Base-by-base conservation (phyloP, 2,888 invertebrate genomes). In the Heliconius charithonia region DNA sequence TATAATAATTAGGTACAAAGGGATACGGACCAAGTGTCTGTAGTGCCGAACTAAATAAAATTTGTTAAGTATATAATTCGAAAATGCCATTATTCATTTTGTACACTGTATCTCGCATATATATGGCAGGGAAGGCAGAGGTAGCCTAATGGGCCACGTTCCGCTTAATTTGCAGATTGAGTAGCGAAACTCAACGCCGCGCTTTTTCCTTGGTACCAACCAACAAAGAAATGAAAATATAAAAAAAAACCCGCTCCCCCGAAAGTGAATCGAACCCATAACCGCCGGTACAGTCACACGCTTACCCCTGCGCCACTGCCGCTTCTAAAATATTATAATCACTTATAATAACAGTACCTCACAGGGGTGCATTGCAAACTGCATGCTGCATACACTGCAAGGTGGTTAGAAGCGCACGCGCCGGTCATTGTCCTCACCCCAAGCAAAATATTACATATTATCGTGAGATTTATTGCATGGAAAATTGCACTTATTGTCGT, bases 401-500 rank as follows among this genome's bases (percentile, higher is more conserved):
- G 93, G 92, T 92, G 91, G 59, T 27, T 89, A 67, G 76, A 77
- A 83, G 79, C 83, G 82, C 82, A 84, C 85, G 85, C 85, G 85
- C 89, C 88, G 82, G 86, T 56, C 85, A 86, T 90, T 89, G 88
- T 88, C 80, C 86, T 85, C 87, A 83, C 84, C 85, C 87, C 83
- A 85, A 86, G 83, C 82, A 80, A 91, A 93, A 91, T 93, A 94
- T 45, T 45, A 69, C 69, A 41, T 69, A 69, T 93, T 94, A 93
- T 94, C 93, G 90, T 83, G 87, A 90, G 93, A 94, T 94, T 94
- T 94, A 95, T 94, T 92, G 93, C 93, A 90, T 87, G 92, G 94
- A 95, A 95, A 95, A 95, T 95, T 94, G 91, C 90, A 93, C 88
- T 90, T 90, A 93, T 94, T 94, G 94, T 94, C 88, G 89, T 89